Percentiles rank a stretch among this genome's conserved stretches.
Evolutionary conservation across 2,113 vertebrate genomes (phyloP).

Genomic region (Anolis sagrei): DNA sequence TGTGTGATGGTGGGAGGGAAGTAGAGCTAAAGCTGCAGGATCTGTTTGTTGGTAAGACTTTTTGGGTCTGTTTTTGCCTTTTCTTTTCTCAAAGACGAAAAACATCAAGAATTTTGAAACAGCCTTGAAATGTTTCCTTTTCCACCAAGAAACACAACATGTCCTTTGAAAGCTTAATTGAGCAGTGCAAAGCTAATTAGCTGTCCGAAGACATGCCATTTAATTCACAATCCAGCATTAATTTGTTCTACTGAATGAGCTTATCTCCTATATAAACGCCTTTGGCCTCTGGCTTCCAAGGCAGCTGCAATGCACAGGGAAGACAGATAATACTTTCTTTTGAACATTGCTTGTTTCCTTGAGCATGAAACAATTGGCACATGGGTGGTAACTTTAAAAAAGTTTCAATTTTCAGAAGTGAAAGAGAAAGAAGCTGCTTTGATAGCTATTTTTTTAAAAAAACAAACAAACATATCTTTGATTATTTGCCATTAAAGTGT

Average conservation of each 20-base stretch:
- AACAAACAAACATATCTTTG: background rate
- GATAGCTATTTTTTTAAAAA: constrained; percentile 49
- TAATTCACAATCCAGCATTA: constrained; percentile 83
- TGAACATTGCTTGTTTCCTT: constrained; percentile 68
- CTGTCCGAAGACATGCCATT: constrained; percentile 80
- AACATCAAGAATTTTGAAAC: constrained; percentile 64
- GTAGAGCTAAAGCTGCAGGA: background rate
- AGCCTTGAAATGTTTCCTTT: constrained; percentile 75
- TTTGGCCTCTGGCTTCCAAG: constrained; percentile 78
- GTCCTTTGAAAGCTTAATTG: constrained; percentile 83
- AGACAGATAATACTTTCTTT: constrained; percentile 78
- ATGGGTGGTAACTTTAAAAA: constrained; percentile 58
- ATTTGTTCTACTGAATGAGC: constrained; percentile 79
- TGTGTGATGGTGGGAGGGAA: background rate
- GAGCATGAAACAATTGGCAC: constrained; percentile 59
- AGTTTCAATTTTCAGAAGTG: constrained; percentile 43
- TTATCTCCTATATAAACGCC: constrained; percentile 81
- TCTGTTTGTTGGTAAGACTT: constrained; percentile 29
- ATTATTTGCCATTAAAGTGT: constrained; percentile 41
- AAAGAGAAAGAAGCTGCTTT: constrained; percentile 35
- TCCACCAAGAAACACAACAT: constrained; percentile 78
- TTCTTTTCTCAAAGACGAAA: constrained; percentile 58
- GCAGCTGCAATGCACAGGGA: constrained; percentile 76
- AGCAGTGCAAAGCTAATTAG: constrained; percentile 84
- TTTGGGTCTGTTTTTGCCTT: constrained; percentile 49